These are phyloP conservation scores for Zosterops lateralis DNA, from an alignment of 2,113 vertebrate genomes.

Conservation along the genomic window DNA sequence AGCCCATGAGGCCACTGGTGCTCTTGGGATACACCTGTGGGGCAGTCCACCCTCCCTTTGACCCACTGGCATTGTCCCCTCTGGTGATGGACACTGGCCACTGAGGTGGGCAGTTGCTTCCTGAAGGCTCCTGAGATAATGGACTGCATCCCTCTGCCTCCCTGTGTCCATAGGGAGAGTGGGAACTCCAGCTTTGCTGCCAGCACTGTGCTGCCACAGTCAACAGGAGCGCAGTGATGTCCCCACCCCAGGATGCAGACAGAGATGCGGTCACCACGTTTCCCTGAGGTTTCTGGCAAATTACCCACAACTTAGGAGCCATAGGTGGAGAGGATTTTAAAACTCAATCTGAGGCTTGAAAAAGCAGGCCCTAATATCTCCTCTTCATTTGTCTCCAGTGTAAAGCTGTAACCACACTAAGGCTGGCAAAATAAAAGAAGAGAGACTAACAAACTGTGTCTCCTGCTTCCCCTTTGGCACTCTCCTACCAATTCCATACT, in stretches of 20 bases:
- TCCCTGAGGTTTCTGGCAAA: neutral
- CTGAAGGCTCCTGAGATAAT: neutral
- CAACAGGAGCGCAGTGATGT: neutral
- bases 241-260: accelerated
- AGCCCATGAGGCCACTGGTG: neutral
- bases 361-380: neutral
- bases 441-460: neutral
- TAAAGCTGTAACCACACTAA: neutral
- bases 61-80: neutral
- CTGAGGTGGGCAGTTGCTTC: neutral
- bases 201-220: neutral
- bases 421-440: neutral
- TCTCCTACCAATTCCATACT: neutral
- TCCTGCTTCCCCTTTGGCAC: conserved; percentile 2
- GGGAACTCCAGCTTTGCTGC: neutral
- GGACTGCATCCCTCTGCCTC: neutral
- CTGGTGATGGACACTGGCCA: neutral
- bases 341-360: neutral
- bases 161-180: accelerated
- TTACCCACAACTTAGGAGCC: neutral
- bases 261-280: accelerated
- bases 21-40: neutral
- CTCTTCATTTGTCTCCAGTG: neutral
- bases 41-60: neutral
- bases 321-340: neutral